phyloP scores from a whole-genome alignment of 2,797 vertebrate species.

The Pyrocephalus nanus region DNA sequence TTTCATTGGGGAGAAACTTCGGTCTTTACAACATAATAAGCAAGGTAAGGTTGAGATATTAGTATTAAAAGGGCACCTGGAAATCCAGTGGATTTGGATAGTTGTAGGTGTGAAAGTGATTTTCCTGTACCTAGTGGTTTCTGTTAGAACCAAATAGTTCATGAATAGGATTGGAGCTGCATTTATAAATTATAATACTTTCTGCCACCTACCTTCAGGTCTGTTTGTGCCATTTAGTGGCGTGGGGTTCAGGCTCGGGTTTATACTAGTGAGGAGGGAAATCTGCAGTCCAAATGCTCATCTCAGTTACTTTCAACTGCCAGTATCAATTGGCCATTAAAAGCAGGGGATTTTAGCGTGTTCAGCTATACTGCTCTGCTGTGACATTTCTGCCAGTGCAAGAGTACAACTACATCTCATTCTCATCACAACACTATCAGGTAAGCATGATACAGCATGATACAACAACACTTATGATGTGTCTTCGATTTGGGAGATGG shows the following conservation, averaged over 20 bases:
- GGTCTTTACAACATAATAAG: not conserved
- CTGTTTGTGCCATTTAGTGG: not conserved
- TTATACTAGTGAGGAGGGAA: not conserved
- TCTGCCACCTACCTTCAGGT: not conserved
- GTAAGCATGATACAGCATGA: not conserved
- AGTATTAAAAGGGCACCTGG: not conserved
- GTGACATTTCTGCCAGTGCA: not conserved
- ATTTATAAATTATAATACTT: not conserved
- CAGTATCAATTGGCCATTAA: not conserved
- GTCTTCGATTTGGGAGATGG: not conserved
- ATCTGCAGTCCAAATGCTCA: not conserved
- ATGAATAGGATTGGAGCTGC: not conserved
- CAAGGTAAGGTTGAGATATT: not conserved
- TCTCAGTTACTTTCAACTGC: rapidly evolving
- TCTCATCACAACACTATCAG: not conserved
- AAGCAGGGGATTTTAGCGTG: rapidly evolving
- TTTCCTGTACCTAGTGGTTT: not conserved
- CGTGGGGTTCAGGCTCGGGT: not conserved
- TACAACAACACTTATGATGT: not conserved
- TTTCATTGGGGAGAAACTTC: not conserved
- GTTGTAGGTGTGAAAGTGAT: rapidly evolving
- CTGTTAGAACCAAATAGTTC: not conserved
- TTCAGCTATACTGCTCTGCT: not conserved
- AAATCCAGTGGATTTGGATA: not conserved
- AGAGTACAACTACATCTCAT: rapidly evolving